Evolutionary conservation across 1,140 invertebrate genomes (phyloP).

Genomic region (Drosophila ohnishii): DNA sequence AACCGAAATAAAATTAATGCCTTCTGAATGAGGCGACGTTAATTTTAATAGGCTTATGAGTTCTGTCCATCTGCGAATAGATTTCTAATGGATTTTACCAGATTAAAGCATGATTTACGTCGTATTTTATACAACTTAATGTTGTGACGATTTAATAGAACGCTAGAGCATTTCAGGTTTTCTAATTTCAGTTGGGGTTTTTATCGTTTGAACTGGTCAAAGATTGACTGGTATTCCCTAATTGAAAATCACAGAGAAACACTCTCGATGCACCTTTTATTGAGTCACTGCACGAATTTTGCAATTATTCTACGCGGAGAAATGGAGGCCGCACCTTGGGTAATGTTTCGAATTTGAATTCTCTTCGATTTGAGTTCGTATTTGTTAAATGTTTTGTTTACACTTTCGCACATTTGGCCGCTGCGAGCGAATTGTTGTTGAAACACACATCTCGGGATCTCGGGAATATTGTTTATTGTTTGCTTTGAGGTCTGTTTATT

Average conservation of each 20-base stretch:
- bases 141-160: neutral
- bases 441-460: constrained; percentile 42
- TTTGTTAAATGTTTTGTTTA: constrained; percentile 52
- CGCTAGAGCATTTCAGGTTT: neutral
- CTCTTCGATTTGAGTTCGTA: constrained; percentile 5
- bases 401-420: constrained; percentile 59
- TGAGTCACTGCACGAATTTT: constrained; percentile 30
- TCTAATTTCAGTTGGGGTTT: neutral
- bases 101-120: neutral
- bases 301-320: neutral
- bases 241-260: constrained; percentile 17
- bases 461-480: constrained; percentile 64
- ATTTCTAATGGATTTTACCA: neutral
- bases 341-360: constrained; percentile 14
- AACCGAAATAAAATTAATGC: constrained; percentile 12
- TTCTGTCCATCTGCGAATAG: constrained; percentile 5
- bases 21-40: neutral
- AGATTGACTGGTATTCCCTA: neutral
- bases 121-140: neutral
- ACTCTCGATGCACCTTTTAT: constrained; percentile 22
- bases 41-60: constrained; percentile 6
- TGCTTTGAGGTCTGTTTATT: constrained; percentile 61
- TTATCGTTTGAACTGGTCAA: too few species aligned
- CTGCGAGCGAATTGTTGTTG: constrained; percentile 43
- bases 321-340: constrained; percentile 10